A percentile compares a stretch with the other conserved stretches of the same genome.
phyloP scores from a whole-genome alignment of 2,888 invertebrate species.

The Homarus gammarus region DNA sequence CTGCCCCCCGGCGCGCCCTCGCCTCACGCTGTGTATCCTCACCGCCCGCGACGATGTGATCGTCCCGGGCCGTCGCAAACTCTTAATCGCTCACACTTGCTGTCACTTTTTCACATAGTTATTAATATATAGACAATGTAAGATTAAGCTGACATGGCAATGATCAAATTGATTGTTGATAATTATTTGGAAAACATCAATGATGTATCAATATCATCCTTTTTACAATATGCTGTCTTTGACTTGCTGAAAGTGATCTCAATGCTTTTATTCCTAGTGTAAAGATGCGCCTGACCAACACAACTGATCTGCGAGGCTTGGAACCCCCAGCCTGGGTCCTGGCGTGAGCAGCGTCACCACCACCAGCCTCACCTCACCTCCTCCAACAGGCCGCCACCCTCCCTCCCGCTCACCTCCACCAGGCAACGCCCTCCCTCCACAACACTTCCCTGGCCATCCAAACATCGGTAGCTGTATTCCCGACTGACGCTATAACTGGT shows the following conservation, averaged over 20 bases:
- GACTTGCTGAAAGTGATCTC: conserved; percentile 73
- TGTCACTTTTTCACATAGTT: conserved; percentile 74
- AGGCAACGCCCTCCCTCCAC: neutral
- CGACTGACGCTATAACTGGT: neutral
- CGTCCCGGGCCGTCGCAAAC: conserved; percentile 68
- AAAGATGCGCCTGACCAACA: conserved; percentile 69
- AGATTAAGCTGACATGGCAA: conserved; percentile 70
- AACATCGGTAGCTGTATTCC: neutral
- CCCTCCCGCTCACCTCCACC: conserved; percentile 1
- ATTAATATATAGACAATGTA: conserved; percentile 71
- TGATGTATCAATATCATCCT: conserved; percentile 70
- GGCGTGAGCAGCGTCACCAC: conserved; percentile 60
- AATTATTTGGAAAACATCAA: conserved; percentile 69
- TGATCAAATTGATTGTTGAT: conserved; percentile 75
- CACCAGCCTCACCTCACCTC: conserved; percentile 10
- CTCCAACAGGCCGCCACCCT: conserved; percentile 36
- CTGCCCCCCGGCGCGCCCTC: conserved; percentile 57
- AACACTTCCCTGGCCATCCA: neutral
- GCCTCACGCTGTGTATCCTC: conserved; percentile 70
- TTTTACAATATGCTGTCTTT: conserved; percentile 73
- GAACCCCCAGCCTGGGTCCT: conserved; percentile 49
- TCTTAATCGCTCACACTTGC: conserved; percentile 73
- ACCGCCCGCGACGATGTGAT: conserved; percentile 59
- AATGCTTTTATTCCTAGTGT: conserved; percentile 71
- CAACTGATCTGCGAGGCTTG: conserved; percentile 61